A percentile compares a stretch with the other conserved stretches of the same genome.
phyloP scores from a whole-genome alignment of 2,888 invertebrate species.

The Apotomis turbidana region DNA sequence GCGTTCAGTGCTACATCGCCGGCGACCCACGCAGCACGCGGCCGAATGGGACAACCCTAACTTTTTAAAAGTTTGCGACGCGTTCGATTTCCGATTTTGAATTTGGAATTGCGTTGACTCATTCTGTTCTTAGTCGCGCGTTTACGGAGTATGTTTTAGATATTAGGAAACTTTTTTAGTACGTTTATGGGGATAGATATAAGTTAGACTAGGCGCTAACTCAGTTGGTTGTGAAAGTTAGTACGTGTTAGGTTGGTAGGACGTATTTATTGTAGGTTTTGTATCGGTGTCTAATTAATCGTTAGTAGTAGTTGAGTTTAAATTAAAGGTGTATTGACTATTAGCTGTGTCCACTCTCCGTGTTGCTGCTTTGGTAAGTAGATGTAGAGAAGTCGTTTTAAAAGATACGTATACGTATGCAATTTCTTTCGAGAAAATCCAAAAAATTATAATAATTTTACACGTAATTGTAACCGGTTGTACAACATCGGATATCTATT shows the following conservation, averaged over 20 bases:
- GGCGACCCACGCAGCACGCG: slow-evolving; percentile 71
- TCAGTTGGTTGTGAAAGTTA: slow-evolving; percentile 63
- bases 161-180: slow-evolving; percentile 9
- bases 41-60: slow-evolving; percentile 42
- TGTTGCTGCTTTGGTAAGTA: slow-evolving; percentile 24
- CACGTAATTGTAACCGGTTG: too few species aligned
- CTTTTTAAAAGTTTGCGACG: slow-evolving; percentile 34
- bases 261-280: slow-evolving; percentile 42
- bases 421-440: too few species aligned
- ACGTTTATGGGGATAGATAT: slow-evolving; percentile 23
- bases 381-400: not conserved
- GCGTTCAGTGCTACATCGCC: slow-evolving; percentile 71
- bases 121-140: slow-evolving; percentile 19
- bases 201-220: slow-evolving; percentile 55
- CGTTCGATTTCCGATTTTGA: not conserved
- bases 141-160: slow-evolving; percentile 6
- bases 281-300: slow-evolving; percentile 40
- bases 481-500: too few species aligned
- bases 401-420: not conserved
- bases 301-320: slow-evolving; percentile 19
- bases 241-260: slow-evolving; percentile 45
- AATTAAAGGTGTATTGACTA: slow-evolving; percentile 13
- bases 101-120: slow-evolving; percentile 6
- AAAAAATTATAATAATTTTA: too few species aligned
- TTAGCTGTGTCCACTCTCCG: slow-evolving; percentile 7